Conservation (phyloP, 2,113 vertebrate genomes). For the Hipposideros armiger region DNA sequence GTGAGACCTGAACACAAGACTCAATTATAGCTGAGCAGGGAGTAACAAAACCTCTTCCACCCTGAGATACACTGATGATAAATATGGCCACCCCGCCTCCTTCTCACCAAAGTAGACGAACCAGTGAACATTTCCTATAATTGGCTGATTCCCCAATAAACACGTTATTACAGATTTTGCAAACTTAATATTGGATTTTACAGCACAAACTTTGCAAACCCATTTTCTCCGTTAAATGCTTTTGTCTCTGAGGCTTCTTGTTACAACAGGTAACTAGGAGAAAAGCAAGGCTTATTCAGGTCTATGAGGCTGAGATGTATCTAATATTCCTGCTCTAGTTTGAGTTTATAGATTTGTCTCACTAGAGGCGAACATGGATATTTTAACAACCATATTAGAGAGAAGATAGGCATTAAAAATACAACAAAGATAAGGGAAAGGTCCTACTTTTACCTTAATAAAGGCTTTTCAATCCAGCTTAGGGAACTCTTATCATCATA, state of each 20-base stretch:
- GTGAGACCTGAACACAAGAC: neutral
- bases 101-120: neutral
- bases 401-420: neutral
- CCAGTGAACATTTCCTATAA: neutral
- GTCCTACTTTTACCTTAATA: neutral
- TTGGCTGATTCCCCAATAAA: neutral
- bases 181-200: neutral
- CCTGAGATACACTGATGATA: neutral
- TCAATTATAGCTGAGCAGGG: neutral
- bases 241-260: neutral
- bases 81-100: neutral
- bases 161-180: neutral
- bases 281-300: neutral
- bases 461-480: neutral
- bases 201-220: neutral
- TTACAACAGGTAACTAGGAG: neutral
- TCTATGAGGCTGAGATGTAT: neutral
- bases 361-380: neutral
- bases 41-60: neutral
- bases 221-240: neutral
- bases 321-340: neutral
- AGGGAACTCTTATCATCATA: neutral
- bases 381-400: conserved; percentile 20
- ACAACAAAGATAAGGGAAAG: neutral
- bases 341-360: neutral